Evolutionary conservation across 2,113 vertebrate genomes (phyloP).

Genomic region (Grammomys surdaster): DNA sequence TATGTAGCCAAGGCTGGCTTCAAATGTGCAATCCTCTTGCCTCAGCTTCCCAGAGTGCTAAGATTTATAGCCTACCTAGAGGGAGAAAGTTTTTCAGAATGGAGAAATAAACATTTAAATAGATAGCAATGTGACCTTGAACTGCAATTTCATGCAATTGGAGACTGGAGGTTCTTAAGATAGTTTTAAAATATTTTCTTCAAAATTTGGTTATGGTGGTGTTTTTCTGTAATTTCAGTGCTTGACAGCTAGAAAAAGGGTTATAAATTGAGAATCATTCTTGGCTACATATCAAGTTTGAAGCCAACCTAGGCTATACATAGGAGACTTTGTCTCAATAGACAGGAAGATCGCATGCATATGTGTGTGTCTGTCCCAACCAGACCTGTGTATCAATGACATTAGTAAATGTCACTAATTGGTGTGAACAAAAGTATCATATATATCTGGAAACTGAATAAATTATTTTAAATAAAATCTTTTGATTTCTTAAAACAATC

Average conservation of each 20-base stretch:
- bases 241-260: not conserved
- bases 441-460: slow-evolving; percentile 5
- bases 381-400: not conserved
- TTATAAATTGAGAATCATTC: not conserved
- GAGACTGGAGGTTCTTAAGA: not conserved
- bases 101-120: slow-evolving; percentile 54
- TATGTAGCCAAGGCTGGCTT: not conserved
- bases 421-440: slow-evolving; percentile 24
- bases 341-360: too few relatives aligned
- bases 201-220: not conserved
- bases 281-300: not conserved
- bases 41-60: not conserved
- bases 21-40: not conserved
- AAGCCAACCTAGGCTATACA: not conserved
- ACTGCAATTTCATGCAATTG: slow-evolving; percentile 19
- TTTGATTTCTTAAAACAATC: slow-evolving; percentile 31
- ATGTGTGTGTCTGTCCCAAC: not conserved
- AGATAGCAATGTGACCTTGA: slow-evolving; percentile 28
- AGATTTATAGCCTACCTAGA: not conserved
- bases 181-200: slow-evolving; percentile 39
- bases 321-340: not conserved
- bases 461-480: slow-evolving; percentile 66
- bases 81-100: slow-evolving; percentile 56
- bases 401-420: slow-evolving; percentile 50
- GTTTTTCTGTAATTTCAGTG: not conserved